Conservation (phyloP, 1,140 invertebrate genomes). For the Aphidius ervi region DNA sequence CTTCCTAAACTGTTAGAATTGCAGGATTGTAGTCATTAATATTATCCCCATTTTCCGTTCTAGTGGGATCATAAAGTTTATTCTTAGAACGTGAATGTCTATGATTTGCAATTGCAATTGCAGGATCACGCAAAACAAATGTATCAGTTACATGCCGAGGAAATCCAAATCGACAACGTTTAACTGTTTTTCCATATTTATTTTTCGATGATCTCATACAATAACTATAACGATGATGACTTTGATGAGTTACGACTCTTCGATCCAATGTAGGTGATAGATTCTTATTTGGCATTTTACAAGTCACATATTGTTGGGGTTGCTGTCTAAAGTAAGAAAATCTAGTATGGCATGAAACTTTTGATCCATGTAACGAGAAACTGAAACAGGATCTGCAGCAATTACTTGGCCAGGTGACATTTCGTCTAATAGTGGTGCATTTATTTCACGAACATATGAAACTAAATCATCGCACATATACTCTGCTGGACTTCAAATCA, state of each 20-base stretch:
- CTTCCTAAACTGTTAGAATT: slow-evolving; percentile 26
- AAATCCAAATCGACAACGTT: slow-evolving; percentile 34
- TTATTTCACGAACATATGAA: slow-evolving; percentile 34
- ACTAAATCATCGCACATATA: slow-evolving; percentile 38
- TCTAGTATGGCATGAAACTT: slow-evolving; percentile 33
- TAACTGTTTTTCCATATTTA: neutral
- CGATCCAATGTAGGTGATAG: slow-evolving; percentile 3
- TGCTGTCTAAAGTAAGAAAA: slow-evolving; percentile 27
- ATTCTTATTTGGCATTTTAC: slow-evolving; percentile 1
- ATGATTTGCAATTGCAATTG: slow-evolving; percentile 27
- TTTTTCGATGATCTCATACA: neutral
- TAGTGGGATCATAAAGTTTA: slow-evolving; percentile 34
- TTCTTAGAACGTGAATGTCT: slow-evolving; percentile 29
- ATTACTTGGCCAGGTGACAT: slow-evolving; percentile 21
- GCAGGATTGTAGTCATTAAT: slow-evolving; percentile 27
- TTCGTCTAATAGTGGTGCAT: slow-evolving; percentile 23
- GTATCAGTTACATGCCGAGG: slow-evolving; percentile 25
- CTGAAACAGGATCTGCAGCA: slow-evolving; percentile 27
- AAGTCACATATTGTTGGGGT: slow-evolving; percentile 18
- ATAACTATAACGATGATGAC: slow-evolving; percentile 1
- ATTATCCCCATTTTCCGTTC: slow-evolving; percentile 24
- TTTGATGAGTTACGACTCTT: slow-evolving; percentile 3
- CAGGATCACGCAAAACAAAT: slow-evolving; percentile 26
- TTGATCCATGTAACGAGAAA: slow-evolving; percentile 31
- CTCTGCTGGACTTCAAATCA: slow-evolving; percentile 42